These are phyloP conservation scores for Sceloporus tristichus DNA, from an alignment of 2,113 vertebrate species.

Conservation along the genomic window DNA sequence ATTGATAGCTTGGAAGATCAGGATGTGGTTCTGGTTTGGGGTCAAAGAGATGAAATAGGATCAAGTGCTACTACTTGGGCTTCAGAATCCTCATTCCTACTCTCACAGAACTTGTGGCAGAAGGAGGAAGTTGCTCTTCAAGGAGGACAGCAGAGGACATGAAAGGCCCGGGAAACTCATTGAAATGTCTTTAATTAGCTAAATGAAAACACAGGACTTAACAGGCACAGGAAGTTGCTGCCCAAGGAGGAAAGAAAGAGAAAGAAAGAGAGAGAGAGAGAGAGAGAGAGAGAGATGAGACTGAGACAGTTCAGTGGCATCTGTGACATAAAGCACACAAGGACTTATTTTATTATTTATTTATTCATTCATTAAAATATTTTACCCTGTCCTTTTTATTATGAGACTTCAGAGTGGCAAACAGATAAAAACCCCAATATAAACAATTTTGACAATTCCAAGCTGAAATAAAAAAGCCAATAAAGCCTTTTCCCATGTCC, in stretches of 20 bases:
- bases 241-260: background rate
- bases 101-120: background rate
- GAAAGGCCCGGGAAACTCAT: background rate
- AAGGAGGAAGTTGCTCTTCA: background rate
- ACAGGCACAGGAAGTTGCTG: background rate
- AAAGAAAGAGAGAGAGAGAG: background rate
- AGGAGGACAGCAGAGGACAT: background rate
- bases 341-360: background rate
- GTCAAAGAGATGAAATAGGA: background rate
- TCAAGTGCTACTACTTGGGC: background rate
- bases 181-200: background rate
- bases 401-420: no score
- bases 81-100: background rate
- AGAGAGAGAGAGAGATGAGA: background rate
- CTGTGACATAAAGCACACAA: background rate
- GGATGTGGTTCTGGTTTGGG: background rate
- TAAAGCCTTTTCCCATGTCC: no score
- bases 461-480: no score
- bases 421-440: no score
- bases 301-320: no score
- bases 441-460: no score
- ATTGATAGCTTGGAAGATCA: background rate
- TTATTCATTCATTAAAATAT: no score
- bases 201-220: background rate
- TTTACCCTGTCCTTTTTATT: no score